A percentile compares a stretch with the other conserved stretches of the same genome.
Evolutionary conservation across 2,797 vertebrate genomes (phyloP).

Genomic region (Steatocranus sp.): DNA sequence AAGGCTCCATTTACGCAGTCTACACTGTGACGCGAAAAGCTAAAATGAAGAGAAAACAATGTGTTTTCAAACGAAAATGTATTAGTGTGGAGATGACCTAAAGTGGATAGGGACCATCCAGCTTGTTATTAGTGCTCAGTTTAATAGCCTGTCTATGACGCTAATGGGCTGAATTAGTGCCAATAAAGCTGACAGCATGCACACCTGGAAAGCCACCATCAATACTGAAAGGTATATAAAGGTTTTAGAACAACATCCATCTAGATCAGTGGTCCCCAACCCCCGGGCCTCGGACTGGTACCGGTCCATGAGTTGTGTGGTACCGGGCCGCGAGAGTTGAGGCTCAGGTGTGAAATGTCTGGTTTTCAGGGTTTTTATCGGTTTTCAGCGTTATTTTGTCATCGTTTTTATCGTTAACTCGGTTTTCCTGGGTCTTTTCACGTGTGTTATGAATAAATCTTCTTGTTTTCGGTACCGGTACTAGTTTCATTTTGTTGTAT

Average conservation of each 20-base stretch:
- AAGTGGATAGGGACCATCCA: neutral
- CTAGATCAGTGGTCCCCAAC: no score
- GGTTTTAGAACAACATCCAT: neutral
- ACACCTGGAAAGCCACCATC: neutral
- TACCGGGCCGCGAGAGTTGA: no score
- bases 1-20: neutral
- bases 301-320: no score
- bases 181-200: neutral
- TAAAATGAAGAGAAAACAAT: neutral
- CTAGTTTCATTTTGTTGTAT: no score
- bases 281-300: no score
- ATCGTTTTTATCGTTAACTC: no score
- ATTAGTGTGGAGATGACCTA: neutral
- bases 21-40: neutral
- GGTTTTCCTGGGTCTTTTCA: no score
- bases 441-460: no score
- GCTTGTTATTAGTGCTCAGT: neutral
- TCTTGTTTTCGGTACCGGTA: no score
- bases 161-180: neutral
- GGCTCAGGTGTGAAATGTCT: no score
- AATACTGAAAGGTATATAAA: neutral
- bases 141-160: neutral
- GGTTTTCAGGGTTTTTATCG: no score
- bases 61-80: neutral
- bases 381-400: no score